phyloP scores from a whole-genome alignment of 1,140 invertebrate genomes.

The Leptopilina boulardi region DNA sequence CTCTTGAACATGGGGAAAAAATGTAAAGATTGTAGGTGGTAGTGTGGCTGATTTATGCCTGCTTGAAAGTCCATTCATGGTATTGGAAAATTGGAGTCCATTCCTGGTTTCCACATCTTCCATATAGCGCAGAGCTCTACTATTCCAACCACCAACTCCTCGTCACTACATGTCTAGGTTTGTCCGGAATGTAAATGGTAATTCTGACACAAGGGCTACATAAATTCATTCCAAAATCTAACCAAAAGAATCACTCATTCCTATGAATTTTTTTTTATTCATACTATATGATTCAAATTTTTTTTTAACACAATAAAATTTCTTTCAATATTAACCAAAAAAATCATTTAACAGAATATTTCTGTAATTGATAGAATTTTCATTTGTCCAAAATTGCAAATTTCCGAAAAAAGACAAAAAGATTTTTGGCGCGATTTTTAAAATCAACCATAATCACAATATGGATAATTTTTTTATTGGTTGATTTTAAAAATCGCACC shows the following conservation, averaged over 20 bases:
- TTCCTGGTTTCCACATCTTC: slow-evolving; percentile 36
- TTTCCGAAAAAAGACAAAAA: too few relatives aligned
- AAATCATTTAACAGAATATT: too few relatives aligned
- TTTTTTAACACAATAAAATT: not conserved
- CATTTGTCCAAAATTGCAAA: too few relatives aligned
- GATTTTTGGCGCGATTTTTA: too few relatives aligned
- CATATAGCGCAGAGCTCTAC: slow-evolving; percentile 26
- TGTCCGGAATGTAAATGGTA: slow-evolving; percentile 6
- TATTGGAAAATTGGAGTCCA: slow-evolving; percentile 68
- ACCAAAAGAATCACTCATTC: not conserved
- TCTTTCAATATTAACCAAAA: too few relatives aligned
- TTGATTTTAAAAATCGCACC: too few relatives aligned
- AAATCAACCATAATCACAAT: too few relatives aligned
- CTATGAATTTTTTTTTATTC: not conserved
- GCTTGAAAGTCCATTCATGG: slow-evolving; percentile 71
- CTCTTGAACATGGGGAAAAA: slow-evolving; percentile 50
- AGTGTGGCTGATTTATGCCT: slow-evolving; percentile 66
- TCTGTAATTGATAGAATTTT: too few relatives aligned
- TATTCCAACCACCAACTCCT: slow-evolving; percentile 13
- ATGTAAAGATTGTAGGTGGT: slow-evolving; percentile 46
- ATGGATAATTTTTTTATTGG: too few relatives aligned
- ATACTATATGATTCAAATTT: not conserved
- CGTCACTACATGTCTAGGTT: not conserved
- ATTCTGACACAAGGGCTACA: not conserved
- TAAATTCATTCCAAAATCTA: slow-evolving; percentile 8